A percentile compares a stretch with the other conserved stretches of the same genome.
phyloP scores from a whole-genome alignment of 1,140 invertebrate species.

The Cecropterus lyciades region DNA sequence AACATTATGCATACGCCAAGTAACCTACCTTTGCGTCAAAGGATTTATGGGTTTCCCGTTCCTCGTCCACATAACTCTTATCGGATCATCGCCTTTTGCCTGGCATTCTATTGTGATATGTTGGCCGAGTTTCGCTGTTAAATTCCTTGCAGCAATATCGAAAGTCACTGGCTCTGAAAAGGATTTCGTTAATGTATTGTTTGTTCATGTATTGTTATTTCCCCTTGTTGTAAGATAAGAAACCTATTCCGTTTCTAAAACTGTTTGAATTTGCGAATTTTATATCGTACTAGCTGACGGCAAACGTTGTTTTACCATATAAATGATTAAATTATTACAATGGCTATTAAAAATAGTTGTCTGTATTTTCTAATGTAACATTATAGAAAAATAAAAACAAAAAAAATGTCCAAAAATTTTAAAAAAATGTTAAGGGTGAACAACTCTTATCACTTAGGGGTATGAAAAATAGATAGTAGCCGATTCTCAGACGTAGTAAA shows the following conservation, averaged over 20 bases:
- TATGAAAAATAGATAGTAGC: too few relatives aligned
- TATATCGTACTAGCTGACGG: too few relatives aligned
- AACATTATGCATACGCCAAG: conserved; percentile 5
- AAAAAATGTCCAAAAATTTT: too few relatives aligned
- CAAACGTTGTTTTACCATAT: too few relatives aligned
- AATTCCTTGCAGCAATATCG: conserved; percentile 87
- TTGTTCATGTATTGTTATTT: conserved; percentile 18
- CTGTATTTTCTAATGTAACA: too few relatives aligned
- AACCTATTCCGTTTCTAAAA: conserved; percentile 24
- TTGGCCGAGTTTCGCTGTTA: conserved; percentile 89
- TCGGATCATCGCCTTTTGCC: conserved; percentile 94
- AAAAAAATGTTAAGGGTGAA: too few relatives aligned
- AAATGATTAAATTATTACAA: too few relatives aligned
- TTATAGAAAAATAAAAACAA: too few relatives aligned
- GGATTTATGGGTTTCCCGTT: conserved; percentile 89
- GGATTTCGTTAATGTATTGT: conserved; percentile 24
- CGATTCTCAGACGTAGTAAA: too few relatives aligned
- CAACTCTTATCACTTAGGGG: too few relatives aligned
- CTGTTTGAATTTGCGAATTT: not conserved
- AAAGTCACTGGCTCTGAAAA: conserved; percentile 91
- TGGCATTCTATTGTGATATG: conserved; percentile 90
- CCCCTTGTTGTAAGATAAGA: not conserved
- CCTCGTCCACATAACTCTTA: conserved; percentile 91
- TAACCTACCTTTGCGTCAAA: conserved; percentile 84
- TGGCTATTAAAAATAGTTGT: too few relatives aligned